A percentile compares a stretch with the other conserved stretches of the same genome.
Evolutionary conservation across 2,113 vertebrate species (phyloP).

Genomic region (Physeter macrocephalus): DNA sequence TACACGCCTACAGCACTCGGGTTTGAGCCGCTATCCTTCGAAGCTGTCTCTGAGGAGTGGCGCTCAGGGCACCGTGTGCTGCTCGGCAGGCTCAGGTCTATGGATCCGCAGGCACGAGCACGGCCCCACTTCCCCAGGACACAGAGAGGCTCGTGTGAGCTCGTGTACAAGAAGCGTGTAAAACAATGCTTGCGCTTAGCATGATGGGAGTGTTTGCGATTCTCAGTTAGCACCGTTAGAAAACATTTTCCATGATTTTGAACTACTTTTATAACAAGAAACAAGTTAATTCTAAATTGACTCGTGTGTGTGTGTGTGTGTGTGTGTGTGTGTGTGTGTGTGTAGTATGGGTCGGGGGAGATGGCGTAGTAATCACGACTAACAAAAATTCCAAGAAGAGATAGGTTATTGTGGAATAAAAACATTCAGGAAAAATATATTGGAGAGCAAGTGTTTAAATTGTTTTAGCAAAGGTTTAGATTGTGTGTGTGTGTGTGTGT

Average conservation of each 20-base stretch:
- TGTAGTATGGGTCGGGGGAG: not conserved
- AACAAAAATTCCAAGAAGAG: not conserved
- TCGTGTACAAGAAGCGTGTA: too few relatives aligned
- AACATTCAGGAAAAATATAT: not conserved
- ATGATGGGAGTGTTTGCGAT: too few relatives aligned
- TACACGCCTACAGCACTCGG: rapidly evolving
- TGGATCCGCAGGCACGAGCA: not conserved
- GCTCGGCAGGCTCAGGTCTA: too few relatives aligned
- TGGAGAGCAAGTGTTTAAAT: not conserved
- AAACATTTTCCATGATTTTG: not conserved
- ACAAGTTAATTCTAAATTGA: not conserved
- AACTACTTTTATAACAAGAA: not conserved
- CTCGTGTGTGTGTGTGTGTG: not conserved
- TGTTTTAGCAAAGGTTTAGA: not conserved
- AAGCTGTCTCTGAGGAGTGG: not conserved
- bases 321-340: too few relatives aligned
- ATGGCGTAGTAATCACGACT: not conserved
- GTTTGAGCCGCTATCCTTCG: not conserved
- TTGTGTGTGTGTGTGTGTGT: not conserved
- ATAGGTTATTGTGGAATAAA: not conserved
- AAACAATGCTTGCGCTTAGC: not conserved
- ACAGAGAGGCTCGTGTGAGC: not conserved
- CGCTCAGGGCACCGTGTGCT: not conserved
- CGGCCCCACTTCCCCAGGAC: not conserved
- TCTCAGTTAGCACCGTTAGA: not conserved